A percentile compares a stretch with the other conserved stretches of the same genome.
These are phyloP conservation scores for Drosophila tsacasi DNA, from an alignment of 1,140 invertebrate genomes.

Conservation along the genomic window DNA sequence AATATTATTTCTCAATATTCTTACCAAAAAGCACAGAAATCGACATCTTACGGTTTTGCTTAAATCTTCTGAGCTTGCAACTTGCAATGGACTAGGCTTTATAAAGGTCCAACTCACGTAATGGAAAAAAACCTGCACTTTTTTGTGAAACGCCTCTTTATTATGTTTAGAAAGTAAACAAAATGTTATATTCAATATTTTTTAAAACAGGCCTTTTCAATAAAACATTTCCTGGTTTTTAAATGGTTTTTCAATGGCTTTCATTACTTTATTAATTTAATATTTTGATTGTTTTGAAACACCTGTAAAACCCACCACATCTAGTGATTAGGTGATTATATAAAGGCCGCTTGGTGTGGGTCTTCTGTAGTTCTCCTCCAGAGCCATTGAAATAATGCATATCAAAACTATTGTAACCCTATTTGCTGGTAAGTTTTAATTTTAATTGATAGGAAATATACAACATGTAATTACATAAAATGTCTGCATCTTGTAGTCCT, in stretches of 20 bases:
- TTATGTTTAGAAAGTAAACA: slow-evolving; percentile 9
- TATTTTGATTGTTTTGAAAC: neutral
- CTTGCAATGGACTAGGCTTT: slow-evolving; percentile 8
- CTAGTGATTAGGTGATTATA: slow-evolving; percentile 22
- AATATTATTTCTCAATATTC: neutral
- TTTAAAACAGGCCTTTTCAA: neutral
- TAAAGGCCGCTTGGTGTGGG: slow-evolving; percentile 1
- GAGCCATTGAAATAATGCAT: slow-evolving; percentile 12
- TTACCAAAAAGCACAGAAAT: slow-evolving; percentile 54
- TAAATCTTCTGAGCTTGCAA: slow-evolving; percentile 17
- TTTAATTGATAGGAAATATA: neutral
- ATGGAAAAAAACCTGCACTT: neutral
- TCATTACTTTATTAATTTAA: neutral
- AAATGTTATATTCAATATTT: neutral
- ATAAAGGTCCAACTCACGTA: slow-evolving; percentile 10
- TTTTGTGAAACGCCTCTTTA: neutral
- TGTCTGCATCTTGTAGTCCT: slow-evolving; percentile 3
- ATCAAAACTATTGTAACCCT: neutral
- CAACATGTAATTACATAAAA: no score
- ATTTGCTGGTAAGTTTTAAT: slow-evolving; percentile 16
- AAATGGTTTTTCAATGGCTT: neutral
- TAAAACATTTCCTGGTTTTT: neutral
- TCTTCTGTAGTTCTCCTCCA: slow-evolving; percentile 8
- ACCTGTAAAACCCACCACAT: neutral
- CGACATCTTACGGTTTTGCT: slow-evolving; percentile 30